phyloP scores from a whole-genome alignment of 2,113 vertebrate species.

The Brachionichthys hirsutus region DNA sequence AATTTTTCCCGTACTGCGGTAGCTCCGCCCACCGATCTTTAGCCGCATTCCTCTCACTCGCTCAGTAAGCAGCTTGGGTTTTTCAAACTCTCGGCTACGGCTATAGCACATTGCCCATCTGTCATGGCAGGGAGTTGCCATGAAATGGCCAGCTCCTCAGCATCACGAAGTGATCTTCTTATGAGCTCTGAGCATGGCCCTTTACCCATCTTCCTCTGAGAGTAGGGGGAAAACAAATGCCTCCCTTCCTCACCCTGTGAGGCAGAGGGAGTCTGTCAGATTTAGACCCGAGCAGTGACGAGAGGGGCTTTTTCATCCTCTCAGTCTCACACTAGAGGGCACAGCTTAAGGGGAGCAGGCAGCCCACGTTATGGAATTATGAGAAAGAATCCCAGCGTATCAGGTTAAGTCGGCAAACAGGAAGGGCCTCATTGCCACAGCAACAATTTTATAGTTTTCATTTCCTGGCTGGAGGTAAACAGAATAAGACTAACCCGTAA shows the following conservation, averaged over 20 bases:
- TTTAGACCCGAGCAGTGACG: constrained; percentile 39
- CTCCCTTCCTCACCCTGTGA: constrained; percentile 47
- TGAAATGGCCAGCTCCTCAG: constrained; percentile 69
- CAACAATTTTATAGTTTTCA: constrained; percentile 13
- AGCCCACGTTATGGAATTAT: constrained; percentile 41
- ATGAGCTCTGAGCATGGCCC: constrained; percentile 64
- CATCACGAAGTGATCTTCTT: constrained; percentile 66
- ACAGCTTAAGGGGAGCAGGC: constrained; percentile 50
- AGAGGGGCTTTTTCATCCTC: constrained; percentile 61
- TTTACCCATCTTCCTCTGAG: constrained; percentile 51
- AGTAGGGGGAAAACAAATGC: constrained; percentile 24
- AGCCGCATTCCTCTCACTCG: constrained; percentile 41
- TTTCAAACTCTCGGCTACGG: constrained; percentile 67
- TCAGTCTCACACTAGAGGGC: constrained; percentile 53
- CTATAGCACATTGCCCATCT: constrained; percentile 69
- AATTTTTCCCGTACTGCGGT: constrained; percentile 14
- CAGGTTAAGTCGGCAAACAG: constrained; percentile 53
- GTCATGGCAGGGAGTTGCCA: constrained; percentile 64
- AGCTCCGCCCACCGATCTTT: constrained; percentile 41
- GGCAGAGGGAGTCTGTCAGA: constrained; percentile 62
- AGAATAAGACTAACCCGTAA: constrained; percentile 16
- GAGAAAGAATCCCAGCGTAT: constrained; percentile 34
- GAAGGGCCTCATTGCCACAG: constrained; percentile 35
- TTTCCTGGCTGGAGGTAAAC: constrained; percentile 35
- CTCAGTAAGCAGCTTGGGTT: constrained; percentile 68